A percentile compares a stretch with the other conserved stretches of the same genome.
phyloP scores from a whole-genome alignment of 2,888 invertebrate genomes.

The Diarsia brunnea region DNA sequence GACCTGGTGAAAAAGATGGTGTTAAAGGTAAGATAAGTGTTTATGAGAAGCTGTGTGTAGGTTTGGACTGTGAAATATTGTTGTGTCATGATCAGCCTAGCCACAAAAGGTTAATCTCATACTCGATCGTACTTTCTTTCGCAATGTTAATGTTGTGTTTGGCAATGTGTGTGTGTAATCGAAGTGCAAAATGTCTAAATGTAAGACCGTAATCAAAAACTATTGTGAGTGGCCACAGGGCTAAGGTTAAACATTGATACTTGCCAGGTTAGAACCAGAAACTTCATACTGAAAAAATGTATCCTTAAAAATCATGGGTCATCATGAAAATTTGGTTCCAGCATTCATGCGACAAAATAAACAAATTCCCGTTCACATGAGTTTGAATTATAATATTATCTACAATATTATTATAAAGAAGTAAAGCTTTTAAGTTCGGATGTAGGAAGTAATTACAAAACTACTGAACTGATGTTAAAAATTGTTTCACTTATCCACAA shows the following conservation, averaged over 20 bases:
- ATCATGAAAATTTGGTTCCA: background rate
- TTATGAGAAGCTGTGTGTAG: background rate
- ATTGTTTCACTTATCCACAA: background rate
- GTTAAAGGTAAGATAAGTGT: background rate
- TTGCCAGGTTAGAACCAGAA: conserved; percentile 27
- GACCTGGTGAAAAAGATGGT: conserved; percentile 73
- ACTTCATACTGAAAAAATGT: conserved; percentile 4
- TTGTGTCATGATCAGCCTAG: background rate
- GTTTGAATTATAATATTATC: background rate
- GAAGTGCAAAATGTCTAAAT: background rate
- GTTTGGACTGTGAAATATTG: background rate
- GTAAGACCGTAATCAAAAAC: background rate
- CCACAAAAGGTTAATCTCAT: background rate
- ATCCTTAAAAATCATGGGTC: background rate
- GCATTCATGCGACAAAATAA: background rate
- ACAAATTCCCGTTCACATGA: background rate
- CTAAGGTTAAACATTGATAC: background rate
- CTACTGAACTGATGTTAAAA: background rate
- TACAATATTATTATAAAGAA: background rate
- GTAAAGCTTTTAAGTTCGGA: background rate
- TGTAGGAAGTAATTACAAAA: background rate
- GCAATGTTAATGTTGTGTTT: background rate
- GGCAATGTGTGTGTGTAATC: background rate
- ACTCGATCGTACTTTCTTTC: background rate
- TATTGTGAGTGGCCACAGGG: background rate